phyloP scores from a whole-genome alignment of 1,140 invertebrate species.

The Drosophila parabipectinata region DNA sequence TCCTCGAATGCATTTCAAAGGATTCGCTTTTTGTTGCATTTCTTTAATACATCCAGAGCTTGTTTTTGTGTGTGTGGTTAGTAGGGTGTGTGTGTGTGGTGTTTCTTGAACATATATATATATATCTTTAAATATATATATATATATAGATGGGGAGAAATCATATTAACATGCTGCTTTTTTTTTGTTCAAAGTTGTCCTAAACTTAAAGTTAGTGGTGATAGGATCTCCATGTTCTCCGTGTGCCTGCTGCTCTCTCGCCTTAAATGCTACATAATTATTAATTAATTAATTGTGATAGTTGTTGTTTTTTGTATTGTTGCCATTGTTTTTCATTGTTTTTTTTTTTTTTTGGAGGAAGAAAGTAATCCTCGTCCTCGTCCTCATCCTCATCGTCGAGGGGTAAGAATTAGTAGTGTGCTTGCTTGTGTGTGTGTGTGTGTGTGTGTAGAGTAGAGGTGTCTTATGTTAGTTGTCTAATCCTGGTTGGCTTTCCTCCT shows the following conservation, averaged over 20 bases:
- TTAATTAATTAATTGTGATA: slow-evolving; percentile 1
- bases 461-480: too few species aligned
- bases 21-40: neutral
- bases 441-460: too few species aligned
- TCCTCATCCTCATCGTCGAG: too few species aligned
- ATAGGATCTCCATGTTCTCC: neutral
- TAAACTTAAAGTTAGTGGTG: slow-evolving; percentile 24
- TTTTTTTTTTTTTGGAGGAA: too few species aligned
- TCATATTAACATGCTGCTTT: slow-evolving; percentile 3
- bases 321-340: too few species aligned
- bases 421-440: too few species aligned
- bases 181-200: slow-evolving; percentile 27
- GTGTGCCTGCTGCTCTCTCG: neutral
- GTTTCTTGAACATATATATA: slow-evolving; percentile 5
- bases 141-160: neutral
- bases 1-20: slow-evolving; percentile 1
- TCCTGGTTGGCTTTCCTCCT: too few species aligned
- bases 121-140: neutral
- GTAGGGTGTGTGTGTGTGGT: slow-evolving; percentile 8
- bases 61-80: neutral
- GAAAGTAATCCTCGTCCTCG: too few species aligned
- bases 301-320: neutral
- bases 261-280: neutral
- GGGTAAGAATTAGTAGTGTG: too few species aligned
- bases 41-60: neutral